Evolutionary conservation across 2,797 vertebrate species (phyloP).

Genomic region (Coregonus sp.): DNA sequence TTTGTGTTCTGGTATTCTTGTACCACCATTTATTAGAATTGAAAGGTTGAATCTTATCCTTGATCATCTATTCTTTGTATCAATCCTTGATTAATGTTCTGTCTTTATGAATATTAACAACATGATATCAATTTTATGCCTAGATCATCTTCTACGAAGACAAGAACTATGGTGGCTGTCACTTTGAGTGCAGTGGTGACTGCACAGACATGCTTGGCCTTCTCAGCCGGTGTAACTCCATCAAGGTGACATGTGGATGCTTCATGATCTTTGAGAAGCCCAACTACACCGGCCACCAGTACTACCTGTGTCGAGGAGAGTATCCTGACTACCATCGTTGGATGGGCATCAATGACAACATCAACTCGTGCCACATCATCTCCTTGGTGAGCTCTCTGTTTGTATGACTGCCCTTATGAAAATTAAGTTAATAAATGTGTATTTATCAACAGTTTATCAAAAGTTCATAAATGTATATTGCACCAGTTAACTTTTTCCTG

Average conservation of each 20-base stretch:
- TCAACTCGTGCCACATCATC: conserved; percentile 60
- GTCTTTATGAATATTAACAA: background rate
- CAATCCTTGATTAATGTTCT: background rate
- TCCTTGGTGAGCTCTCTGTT: conserved; percentile 41
- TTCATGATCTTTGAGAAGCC: conserved; percentile 69
- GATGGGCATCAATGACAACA: conserved; percentile 50
- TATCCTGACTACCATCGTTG: conserved; percentile 57
- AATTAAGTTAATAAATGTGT: background rate
- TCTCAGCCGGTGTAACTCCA: conserved; percentile 64
- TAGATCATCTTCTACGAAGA: conserved; percentile 77
- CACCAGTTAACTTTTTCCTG: background rate
- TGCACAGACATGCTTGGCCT: conserved; percentile 54
- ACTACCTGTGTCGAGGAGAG: conserved; percentile 63
- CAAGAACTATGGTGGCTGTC: conserved; percentile 65
- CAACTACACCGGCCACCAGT: conserved; percentile 69
- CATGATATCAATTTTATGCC: background rate
- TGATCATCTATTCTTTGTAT: background rate
- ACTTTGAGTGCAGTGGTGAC: conserved; percentile 57
- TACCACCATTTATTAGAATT: background rate
- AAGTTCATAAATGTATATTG: background rate
- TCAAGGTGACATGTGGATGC: conserved; percentile 68
- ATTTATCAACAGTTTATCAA: background rate
- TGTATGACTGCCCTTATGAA: background rate
- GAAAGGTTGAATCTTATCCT: background rate
- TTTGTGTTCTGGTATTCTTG: background rate